Conservation (phyloP, 2,888 invertebrate genomes). For the Galeopsomyia nigrocyanea region DNA sequence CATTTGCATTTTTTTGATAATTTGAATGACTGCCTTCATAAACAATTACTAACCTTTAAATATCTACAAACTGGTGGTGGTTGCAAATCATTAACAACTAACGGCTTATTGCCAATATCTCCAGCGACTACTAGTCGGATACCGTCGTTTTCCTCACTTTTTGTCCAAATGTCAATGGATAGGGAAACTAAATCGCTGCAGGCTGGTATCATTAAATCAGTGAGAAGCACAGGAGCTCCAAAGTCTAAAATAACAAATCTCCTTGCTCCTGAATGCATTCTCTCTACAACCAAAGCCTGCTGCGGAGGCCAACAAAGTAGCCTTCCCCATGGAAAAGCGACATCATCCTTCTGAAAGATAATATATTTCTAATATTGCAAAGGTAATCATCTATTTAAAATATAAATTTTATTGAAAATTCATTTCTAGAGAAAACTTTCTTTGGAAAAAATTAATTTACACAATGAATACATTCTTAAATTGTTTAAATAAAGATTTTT, state of each 20-base stretch:
- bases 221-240: conserved; percentile 86
- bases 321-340: conserved; percentile 80
- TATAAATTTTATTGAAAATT: conserved; percentile 6
- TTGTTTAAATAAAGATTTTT: too few species aligned
- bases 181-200: conserved; percentile 87
- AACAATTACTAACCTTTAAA: conserved; percentile 77
- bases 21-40: conserved; percentile 9
- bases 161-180: conserved; percentile 91
- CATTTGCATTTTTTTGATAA: background rate
- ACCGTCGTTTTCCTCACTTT: conserved; percentile 88
- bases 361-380: conserved; percentile 4
- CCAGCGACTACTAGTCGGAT: conserved; percentile 86
- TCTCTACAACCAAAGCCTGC: conserved; percentile 89
- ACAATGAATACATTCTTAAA: background rate
- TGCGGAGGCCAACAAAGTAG: conserved; percentile 85
- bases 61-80: conserved; percentile 91
- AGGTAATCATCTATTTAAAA: background rate
- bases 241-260: conserved; percentile 93
- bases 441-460: background rate
- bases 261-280: conserved; percentile 95
- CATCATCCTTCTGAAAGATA: conserved; percentile 61
- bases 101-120: conserved; percentile 88
- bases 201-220: conserved; percentile 86
- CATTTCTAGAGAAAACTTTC: background rate
- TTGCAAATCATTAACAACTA: conserved; percentile 90